Conservation (phyloP, 2,113 vertebrate species). For the Struthidea cinerea region DNA sequence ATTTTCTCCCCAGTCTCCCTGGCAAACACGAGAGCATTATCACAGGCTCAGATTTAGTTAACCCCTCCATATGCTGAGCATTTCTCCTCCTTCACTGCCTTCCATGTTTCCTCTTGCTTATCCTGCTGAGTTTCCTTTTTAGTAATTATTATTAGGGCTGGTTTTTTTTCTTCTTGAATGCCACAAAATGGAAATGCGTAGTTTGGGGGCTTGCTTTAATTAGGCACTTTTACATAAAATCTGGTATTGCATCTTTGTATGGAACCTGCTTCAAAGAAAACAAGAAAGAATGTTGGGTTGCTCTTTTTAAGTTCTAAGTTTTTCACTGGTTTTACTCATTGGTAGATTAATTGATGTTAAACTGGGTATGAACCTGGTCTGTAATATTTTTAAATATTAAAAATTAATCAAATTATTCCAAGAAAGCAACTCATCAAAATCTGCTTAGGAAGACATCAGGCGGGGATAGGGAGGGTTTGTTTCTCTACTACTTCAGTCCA, state of each 20-base stretch:
- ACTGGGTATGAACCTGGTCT: neutral
- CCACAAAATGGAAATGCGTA: neutral
- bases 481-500: neutral
- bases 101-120: neutral
- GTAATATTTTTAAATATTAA: slow-evolving; percentile 1
- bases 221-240: neutral
- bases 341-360: neutral
- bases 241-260: neutral
- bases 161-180: neutral
- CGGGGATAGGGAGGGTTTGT: neutral
- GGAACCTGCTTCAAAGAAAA: slow-evolving; percentile 21
- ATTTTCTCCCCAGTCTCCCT: slow-evolving; percentile 29
- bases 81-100: neutral
- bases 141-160: neutral
- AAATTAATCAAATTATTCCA: neutral
- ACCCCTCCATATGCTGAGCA: neutral
- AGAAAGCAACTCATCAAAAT: neutral
- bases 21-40: neutral
- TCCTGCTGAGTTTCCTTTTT: neutral
- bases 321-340: neutral
- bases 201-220: neutral
- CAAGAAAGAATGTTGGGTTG: neutral
- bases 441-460: neutral
- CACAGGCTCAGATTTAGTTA: slow-evolving; percentile 21
- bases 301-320: neutral